phyloP scores from a whole-genome alignment of 2,888 invertebrate species.

The Lycophotia porphyrea region DNA sequence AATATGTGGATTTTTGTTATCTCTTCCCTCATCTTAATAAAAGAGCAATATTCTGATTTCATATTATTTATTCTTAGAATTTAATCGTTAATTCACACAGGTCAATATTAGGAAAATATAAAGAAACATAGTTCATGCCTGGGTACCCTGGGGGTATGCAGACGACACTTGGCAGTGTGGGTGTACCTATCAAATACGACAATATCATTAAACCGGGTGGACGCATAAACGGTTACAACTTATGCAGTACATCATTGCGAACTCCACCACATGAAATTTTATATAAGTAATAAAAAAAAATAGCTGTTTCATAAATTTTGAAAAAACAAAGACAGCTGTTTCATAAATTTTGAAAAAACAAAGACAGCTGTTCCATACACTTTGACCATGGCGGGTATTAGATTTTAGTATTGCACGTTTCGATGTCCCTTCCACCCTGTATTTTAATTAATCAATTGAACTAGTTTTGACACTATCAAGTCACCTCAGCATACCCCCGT shows the following conservation, averaged over 20 bases:
- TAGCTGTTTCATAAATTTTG: too few species aligned
- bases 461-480: not conserved
- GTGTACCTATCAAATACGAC: not conserved
- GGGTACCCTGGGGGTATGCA: not conserved
- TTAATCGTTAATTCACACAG: not conserved
- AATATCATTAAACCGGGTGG: not conserved
- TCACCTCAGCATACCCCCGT: too few species aligned
- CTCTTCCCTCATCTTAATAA: not conserved
- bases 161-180: not conserved
- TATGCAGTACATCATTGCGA: too few species aligned
- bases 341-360: too few species aligned
- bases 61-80: not conserved
- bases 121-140: not conserved
- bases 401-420: too few species aligned
- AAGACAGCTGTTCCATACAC: too few species aligned
- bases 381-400: too few species aligned
- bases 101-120: not conserved
- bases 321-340: too few species aligned
- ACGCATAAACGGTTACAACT: not conserved
- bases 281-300: too few species aligned
- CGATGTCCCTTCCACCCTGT: not conserved
- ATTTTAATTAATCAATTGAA: not conserved
- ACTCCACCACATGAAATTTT: too few species aligned
- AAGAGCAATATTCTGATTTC: not conserved
- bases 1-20: not conserved